Conservation (phyloP, 2,888 invertebrate species). For the Thelaira solivaga region DNA sequence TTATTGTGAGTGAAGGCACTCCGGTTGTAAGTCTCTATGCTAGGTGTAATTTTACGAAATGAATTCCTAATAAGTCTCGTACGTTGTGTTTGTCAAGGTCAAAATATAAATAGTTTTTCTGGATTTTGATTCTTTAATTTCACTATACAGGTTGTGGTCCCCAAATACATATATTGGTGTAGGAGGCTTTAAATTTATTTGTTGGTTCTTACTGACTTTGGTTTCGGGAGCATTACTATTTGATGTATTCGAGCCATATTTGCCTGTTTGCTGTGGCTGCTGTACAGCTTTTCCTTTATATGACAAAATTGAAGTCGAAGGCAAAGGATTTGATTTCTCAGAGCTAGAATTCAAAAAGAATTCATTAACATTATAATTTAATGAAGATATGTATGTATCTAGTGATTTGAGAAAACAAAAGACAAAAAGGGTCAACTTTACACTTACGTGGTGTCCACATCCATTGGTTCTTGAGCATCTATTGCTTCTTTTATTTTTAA, state of each 20-base stretch:
- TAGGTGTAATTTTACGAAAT: slow-evolving; percentile 36
- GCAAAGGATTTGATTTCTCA: slow-evolving; percentile 73
- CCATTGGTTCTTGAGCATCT: slow-evolving; percentile 71
- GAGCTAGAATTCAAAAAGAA: slow-evolving; percentile 67
- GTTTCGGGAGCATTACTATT: slow-evolving; percentile 81
- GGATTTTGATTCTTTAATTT: slow-evolving; percentile 66
- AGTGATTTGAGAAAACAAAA: neutral
- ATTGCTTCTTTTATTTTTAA: slow-evolving; percentile 67
- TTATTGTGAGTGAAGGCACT: slow-evolving; percentile 25
- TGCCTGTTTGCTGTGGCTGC: slow-evolving; percentile 76
- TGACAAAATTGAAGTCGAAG: slow-evolving; percentile 76
- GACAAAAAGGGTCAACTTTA: slow-evolving; percentile 69
- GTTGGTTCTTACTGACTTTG: slow-evolving; percentile 99
- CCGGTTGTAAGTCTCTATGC: slow-evolving; percentile 34
- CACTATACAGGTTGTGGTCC: slow-evolving; percentile 55
- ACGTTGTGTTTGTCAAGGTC: slow-evolving; percentile 34
- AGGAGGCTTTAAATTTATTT: slow-evolving; percentile 64
- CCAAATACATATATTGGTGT: slow-evolving; percentile 53
- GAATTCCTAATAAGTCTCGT: slow-evolving; percentile 25
- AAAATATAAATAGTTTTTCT: slow-evolving; percentile 48
- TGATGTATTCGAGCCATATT: slow-evolving; percentile 71
- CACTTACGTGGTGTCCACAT: slow-evolving; percentile 76
- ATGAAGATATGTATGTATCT: too few species aligned
- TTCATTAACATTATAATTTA: neutral
- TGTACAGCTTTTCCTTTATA: slow-evolving; percentile 69